Base-by-base conservation (phyloP, 2,797 vertebrate genomes). In the Carcharodon carcharias region DNA sequence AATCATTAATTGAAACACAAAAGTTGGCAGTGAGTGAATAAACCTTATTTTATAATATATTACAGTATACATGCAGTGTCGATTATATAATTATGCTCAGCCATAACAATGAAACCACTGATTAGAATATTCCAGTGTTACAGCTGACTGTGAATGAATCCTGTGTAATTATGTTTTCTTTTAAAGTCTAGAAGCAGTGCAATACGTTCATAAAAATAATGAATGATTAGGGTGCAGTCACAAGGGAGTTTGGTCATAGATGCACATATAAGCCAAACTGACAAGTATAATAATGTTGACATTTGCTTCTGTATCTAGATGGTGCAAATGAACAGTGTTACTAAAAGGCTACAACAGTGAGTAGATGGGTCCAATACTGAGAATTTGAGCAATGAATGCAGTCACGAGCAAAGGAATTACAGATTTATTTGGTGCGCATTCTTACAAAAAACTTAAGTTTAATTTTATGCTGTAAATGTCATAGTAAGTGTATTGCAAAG, bases 131-230 rank as follows among this genome's bases (percentile, higher is more conserved):
- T 93, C 61, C 21, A 8, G 61, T 93, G n/a, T n/a, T 93, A 67
- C 61, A 45, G 18, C 93, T 93, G 61, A 65, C 61, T 93, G 91
- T 93, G 91, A 93, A 93, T 61, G 91, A 93, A 93, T 67, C 61
- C 91, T 93, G 91, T 93, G 91, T 93, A 93, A 93, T 93, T 93
- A 93, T 67, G 91, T 67, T 93, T 93, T 21, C n/a, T 93, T 93
- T 93, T 93, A 65, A 93, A 67, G 63, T 93, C 91, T 93, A 67
- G 63, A 93, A 65, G 91, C n/a, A 67, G n/a, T 93, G 91, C 91
- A 40, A 93, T 93, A 93, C n/a, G 23, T 93, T 93, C 91, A 93
- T 93, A 93, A 93, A 65, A 93, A 45, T 93, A 93, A 93, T 93
- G 91, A 93, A 93, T 93, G 91, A 93, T 93, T 93, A 93, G 91